Base-by-base conservation (phyloP, 2,113 vertebrate species). In the Thunnus thynnus region DNA sequence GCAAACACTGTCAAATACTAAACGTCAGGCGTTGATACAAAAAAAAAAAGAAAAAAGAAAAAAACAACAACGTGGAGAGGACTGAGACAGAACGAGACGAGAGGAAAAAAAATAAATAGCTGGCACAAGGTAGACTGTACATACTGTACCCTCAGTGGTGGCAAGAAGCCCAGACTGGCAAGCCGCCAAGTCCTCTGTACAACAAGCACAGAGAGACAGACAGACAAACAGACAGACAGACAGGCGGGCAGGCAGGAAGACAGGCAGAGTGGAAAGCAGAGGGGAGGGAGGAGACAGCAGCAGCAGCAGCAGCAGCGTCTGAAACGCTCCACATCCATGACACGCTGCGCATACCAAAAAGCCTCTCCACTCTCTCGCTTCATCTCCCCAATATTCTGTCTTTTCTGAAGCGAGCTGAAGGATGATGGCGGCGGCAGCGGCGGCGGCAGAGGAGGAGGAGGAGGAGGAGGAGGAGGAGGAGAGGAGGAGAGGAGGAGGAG, bases 131-230 rank as follows among this genome's bases (percentile, higher is more conserved):
- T 91, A 95, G 94, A 98, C 97, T 99, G 97, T 99, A 99, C 97
- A 96, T 98, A 99, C 98, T 99, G 98, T 99, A 99, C 97, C 97
- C 96, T 94, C 94, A 93, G 92, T 76, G 76, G 94, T 97, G 97
- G 97, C 97, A 84, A 77, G 25, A 76, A 13, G 97, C 96, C 95
- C 97, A 96, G 96, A 85, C 79, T 95, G 97, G 97, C 93, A 0
- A 12, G 0, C 68, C 2, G 96, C 97, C 97, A 98, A 88, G 74
- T 27, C 91, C 90, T 95, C 95, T 93, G 93, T 96, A 96, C 92
- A 94, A 97, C 96, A 97, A 96, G 96, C 96, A 95, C 55, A 87
- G 64, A 51, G 25, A 17, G 62, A 46, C 27, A 68, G 72, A 62
- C 22, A 77, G 51, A 51, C 44, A n/a, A 32, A 61, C 4, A 76